Percentiles rank a stretch among this genome's conserved stretches.
Evolutionary conservation across 2,113 vertebrate species (phyloP).

Genomic region (Rhinoderma darwinii): DNA sequence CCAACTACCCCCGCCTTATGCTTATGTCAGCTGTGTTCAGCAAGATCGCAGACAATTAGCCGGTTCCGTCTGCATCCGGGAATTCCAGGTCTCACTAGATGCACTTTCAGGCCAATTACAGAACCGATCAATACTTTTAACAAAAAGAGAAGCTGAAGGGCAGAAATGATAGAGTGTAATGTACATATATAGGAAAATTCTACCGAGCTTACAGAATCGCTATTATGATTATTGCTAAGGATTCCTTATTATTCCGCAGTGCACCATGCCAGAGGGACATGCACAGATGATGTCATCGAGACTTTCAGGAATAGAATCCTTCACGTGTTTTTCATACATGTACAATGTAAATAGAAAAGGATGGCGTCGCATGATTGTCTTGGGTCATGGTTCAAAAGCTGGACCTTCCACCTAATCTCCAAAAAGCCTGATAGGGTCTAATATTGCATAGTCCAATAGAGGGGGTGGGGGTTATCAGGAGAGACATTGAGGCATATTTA

Average conservation of each 20-base stretch:
- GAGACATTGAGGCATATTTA: too few species aligned
- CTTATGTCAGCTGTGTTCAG: conserved; percentile 12
- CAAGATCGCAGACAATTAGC: conserved; percentile 46
- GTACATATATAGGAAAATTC: neutral
- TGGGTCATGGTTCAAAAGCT: neutral
- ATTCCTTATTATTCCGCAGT: conserved; percentile 37
- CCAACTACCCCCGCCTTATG: neutral
- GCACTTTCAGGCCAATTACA: conserved; percentile 33
- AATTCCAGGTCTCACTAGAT: conserved; percentile 20
- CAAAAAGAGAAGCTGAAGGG: conserved; percentile 9
- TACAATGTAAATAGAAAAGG: too few species aligned
- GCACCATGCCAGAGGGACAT: neutral
- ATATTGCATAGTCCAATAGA: too few species aligned
- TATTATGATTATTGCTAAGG: conserved; percentile 38
- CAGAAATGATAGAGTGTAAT: neutral
- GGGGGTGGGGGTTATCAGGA: too few species aligned
- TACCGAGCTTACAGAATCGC: neutral
- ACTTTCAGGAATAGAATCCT: neutral
- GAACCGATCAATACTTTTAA: conserved; percentile 46
- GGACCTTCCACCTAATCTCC: neutral
- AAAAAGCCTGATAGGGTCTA: too few species aligned
- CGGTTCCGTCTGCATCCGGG: conserved; percentile 3
- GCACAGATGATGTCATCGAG: neutral
- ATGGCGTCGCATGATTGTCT: neutral
- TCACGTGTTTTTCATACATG: too few species aligned